A percentile compares a stretch with the other conserved stretches of the same genome.
Conservation (phyloP, 2,797 vertebrate species). For the Hephaestus fuliginosus region DNA sequence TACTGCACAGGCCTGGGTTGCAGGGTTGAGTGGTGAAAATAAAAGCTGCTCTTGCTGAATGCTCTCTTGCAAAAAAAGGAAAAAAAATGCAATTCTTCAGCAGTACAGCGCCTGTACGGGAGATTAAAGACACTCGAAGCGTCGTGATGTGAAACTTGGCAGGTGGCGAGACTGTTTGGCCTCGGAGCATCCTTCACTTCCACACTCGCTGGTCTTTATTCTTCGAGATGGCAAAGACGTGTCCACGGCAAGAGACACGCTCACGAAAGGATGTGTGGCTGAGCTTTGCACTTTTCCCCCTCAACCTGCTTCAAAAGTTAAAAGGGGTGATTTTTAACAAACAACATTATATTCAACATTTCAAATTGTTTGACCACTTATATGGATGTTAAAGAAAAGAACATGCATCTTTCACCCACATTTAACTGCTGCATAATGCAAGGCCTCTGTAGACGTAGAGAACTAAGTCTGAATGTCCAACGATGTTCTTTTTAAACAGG, state of each 20-base stretch:
- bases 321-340: not conserved
- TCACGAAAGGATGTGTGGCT: conserved; percentile 23
- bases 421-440: not conserved
- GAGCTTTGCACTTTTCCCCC: conserved; percentile 33
- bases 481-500: not conserved
- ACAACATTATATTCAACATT: not conserved
- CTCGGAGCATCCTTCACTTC: conserved; percentile 48
- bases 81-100: not conserved
- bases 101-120: conserved; percentile 8
- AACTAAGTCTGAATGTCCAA: not conserved
- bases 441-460: not conserved
- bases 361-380: not conserved
- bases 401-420: not conserved
- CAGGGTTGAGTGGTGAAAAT: not conserved
- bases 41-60: conserved; percentile 14
- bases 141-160: conserved; percentile 44
- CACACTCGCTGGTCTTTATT: conserved; percentile 35
- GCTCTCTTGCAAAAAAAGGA: conserved; percentile 4
- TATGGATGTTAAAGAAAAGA: not conserved
- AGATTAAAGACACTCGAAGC: conserved; percentile 46
- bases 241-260: conserved; percentile 17
- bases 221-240: conserved; percentile 33
- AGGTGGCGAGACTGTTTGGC: conserved; percentile 19
- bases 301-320: not conserved
- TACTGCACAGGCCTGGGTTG: not conserved